Evolutionary conservation across 2,888 invertebrate species (phyloP).

Genomic region (Phengaris alcon): DNA sequence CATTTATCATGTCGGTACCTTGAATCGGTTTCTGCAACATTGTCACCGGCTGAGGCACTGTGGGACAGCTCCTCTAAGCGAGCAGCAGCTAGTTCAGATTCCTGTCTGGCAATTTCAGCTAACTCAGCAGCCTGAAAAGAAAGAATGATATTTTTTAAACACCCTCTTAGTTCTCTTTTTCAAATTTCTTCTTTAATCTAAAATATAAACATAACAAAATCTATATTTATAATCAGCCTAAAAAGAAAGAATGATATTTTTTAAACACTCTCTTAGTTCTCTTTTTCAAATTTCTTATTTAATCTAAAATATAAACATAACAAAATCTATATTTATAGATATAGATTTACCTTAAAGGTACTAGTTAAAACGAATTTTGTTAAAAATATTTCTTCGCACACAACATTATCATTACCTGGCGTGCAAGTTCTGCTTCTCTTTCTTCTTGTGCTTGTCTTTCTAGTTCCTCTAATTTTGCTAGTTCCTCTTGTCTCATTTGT

Average conservation of each 20-base stretch:
- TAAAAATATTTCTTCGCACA: neutral
- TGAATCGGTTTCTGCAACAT: conserved; percentile 58
- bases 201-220: no score
- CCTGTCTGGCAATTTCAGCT: conserved; percentile 81
- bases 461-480: conserved; percentile 65
- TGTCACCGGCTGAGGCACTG: conserved; percentile 63
- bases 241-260: no score
- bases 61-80: conserved; percentile 79
- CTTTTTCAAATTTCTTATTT: neutral
- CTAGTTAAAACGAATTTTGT: no score
- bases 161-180: neutral
- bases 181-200: no score
- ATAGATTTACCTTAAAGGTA: no score
- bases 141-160: neutral
- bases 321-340: neutral
- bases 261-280: no score
- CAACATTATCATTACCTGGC: conserved; percentile 67
- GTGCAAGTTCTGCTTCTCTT: conserved; percentile 82
- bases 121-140: conserved; percentile 81
- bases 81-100: conserved; percentile 79
- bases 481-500: conserved; percentile 66
- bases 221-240: neutral
- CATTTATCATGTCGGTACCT: conserved; percentile 44
- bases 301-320: no score
- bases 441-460: conserved; percentile 82